Evolutionary conservation across 2,797 vertebrate species (phyloP), one percentile per base, ranked within the genome.

Genomic region (Silurus aristotelis): DNA sequence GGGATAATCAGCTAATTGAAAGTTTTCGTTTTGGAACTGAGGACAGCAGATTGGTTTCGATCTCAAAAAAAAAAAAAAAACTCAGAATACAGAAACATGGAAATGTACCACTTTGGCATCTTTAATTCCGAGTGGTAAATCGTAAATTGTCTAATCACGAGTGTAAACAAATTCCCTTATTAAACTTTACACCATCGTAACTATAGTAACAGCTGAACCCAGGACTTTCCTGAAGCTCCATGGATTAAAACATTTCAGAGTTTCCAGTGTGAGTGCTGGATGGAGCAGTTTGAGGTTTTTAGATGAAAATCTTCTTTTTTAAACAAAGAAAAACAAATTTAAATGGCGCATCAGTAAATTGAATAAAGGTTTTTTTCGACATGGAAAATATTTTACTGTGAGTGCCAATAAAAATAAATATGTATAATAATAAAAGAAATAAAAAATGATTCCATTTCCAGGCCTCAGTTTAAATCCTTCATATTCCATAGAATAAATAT

Each of bases 1-100:
- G 83, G 90, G 92, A 92, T 92, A 94, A 95, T 94, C 94, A 94
- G 93, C 93, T 93, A 94, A 93, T 93, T 93, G 94, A 95, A 94
- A 90, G 83, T 87, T 77, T 87, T 58, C 55, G 80, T 76, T 86
- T 52, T 31, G 38, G 38, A 38, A 38, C 76, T 82, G 82, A 58
- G 83, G 82, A 83, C 6, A 52, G 48, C 10, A 8, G 48, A 7
- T 52, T 10, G 48, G 10, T 52, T 52, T 38, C 38, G 38, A 38
- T 38, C 38, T 0, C 38, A 38, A 4, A 38, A 38, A 38, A 38
- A 38, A 38, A 38, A 38, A 38, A 38, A 38, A 38, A 38, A 4
- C 12, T 15, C 46, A 6, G 71, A 22, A n/a, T 73, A n/a, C 71
- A 73, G 12, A 73, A 72, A 71, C 8, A 10, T 71, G 70, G 66